These are phyloP conservation scores for Notocelia uddmanniana DNA, from an alignment of 2,888 invertebrate species.

Conservation along the genomic window DNA sequence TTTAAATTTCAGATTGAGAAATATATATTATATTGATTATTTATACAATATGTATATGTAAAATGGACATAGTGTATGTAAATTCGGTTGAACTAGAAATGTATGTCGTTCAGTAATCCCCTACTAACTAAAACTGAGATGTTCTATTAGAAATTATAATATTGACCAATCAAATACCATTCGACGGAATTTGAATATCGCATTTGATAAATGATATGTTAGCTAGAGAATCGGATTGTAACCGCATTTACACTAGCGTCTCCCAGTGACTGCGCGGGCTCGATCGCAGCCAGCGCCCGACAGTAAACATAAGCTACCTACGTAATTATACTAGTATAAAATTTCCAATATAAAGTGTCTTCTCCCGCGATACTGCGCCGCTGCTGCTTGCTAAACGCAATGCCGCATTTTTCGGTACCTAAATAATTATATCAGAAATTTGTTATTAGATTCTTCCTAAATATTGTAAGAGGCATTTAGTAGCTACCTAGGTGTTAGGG, in stretches of 20 bases:
- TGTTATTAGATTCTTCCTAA: constrained; percentile 68
- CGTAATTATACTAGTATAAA: constrained; percentile 77
- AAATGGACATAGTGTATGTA: constrained; percentile 72
- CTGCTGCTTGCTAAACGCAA: constrained; percentile 59
- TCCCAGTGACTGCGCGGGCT: constrained; percentile 61
- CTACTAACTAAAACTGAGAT: constrained; percentile 60
- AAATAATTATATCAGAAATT: constrained; percentile 70
- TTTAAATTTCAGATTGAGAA: constrained; percentile 81
- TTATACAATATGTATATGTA: constrained; percentile 66
- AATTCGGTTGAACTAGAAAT: constrained; percentile 78
- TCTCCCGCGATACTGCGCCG: constrained; percentile 60
- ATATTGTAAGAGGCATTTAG: constrained; percentile 60
- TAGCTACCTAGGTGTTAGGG: constrained; percentile 52
- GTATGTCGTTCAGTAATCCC: constrained; percentile 72
- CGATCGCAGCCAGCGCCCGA: constrained; percentile 54
- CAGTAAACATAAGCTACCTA: constrained; percentile 72
- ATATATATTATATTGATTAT: constrained; percentile 66
- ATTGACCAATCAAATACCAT: constrained; percentile 76
- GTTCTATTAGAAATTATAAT: constrained; percentile 65
- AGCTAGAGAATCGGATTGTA: constrained; percentile 64
- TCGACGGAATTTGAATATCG: constrained; percentile 70
- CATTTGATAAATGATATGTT: constrained; percentile 69
- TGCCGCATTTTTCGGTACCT: constrained; percentile 64
- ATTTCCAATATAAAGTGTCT: constrained; percentile 78
- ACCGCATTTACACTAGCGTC: constrained; percentile 74